Base-by-base conservation (phyloP, 2,888 invertebrate species). In the Thereva unica region DNA sequence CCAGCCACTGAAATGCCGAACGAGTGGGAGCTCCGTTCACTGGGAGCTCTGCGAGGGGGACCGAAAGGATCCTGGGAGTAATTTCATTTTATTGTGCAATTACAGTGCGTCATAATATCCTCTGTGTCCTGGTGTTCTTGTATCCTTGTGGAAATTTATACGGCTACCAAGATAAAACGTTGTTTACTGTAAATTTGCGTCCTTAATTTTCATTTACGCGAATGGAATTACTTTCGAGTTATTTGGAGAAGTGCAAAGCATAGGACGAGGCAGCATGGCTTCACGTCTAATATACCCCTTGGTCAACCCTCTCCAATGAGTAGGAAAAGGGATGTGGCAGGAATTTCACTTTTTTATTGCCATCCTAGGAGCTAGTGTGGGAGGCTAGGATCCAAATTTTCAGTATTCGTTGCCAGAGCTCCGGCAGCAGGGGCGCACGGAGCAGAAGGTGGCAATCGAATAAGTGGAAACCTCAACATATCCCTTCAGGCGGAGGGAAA, bases 41-140 rank as follows among this genome's bases (percentile, higher is more conserved):
- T 35, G n/a, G n/a, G 35, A 34, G 41, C 23, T 37, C 41, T 10
- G 4, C 49, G 5, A 10, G 23, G n/a, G 23, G 41, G 50, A 50
- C 61, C 38, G 10, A 50, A 41, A 34, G 41, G 64, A 52, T 53
- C 50, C 41, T 53, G 57, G 45, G 59, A 68, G 64, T 67, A 68
- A 68, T 68, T 68, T 67, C 59, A 53, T 68, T 68, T 68, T 68
- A 68, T 68, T 68, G 68, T 68, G 64, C 67, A 68, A 68, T 68
- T 66, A 67, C 67, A 67, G 64, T 68, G 66, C 61, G 49, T 61
- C 61, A 50, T 50, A 61, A 49, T 61, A 50, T 37, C 53, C 53
- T 12, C 50, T 23, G 49, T 50, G 50, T 61, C 50, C 61, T 23
- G 41, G 35, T 50, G 38, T 8, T 53, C 67, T 63, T 53, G 66